These are phyloP conservation scores for Eurytoma adleriae DNA, from an alignment of 2,888 invertebrate genomes.

Conservation along the genomic window DNA sequence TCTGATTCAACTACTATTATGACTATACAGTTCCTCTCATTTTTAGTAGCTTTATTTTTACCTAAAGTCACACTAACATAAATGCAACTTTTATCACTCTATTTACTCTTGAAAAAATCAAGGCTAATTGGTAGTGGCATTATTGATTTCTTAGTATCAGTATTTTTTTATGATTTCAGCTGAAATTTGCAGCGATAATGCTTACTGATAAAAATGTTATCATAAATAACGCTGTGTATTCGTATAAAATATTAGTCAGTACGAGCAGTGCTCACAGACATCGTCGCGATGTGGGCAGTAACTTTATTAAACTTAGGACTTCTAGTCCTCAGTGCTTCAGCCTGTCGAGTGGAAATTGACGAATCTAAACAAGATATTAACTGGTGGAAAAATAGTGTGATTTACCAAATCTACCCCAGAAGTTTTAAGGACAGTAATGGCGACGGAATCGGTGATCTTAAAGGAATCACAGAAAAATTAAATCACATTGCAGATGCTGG, in stretches of 20 bases:
- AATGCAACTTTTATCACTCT: too few relatives aligned
- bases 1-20: too few relatives aligned
- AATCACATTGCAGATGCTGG: constrained; percentile 82
- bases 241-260: background rate
- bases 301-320: constrained; percentile 20
- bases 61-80: too few relatives aligned
- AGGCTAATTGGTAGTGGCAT: too few relatives aligned
- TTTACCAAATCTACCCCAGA: constrained; percentile 92
- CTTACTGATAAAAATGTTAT: background rate
- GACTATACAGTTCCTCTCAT: too few relatives aligned
- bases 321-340: background rate
- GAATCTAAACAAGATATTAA: constrained; percentile 71
- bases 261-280: background rate
- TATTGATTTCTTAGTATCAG: background rate
- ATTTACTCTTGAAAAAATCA: too few relatives aligned
- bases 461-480: constrained; percentile 80
- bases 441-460: constrained; percentile 63
- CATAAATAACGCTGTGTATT: background rate
- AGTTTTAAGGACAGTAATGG: constrained; percentile 90
- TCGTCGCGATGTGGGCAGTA: background rate
- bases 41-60: too few relatives aligned
- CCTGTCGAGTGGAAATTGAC: background rate
- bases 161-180: background rate
- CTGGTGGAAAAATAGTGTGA: constrained; percentile 89
- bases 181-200: background rate